A percentile compares a stretch with the other conserved stretches of the same genome.
Evolutionary conservation across 2,888 invertebrate genomes (phyloP).

Genomic region (Sphinx pinastri): DNA sequence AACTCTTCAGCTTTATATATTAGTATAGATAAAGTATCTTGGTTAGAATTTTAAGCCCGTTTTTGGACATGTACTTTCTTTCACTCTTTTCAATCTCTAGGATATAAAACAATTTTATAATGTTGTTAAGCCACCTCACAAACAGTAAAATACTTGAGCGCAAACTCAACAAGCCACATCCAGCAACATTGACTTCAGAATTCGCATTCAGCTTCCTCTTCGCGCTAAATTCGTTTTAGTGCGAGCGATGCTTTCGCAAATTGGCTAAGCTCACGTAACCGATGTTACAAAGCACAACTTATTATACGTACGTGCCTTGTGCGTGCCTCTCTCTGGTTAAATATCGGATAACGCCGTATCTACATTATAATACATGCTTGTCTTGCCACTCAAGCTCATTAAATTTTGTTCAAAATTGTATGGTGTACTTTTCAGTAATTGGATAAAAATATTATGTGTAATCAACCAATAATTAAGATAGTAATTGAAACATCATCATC

Average conservation of each 20-base stretch:
- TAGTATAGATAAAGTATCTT: too few relatives aligned
- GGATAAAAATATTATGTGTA: neutral
- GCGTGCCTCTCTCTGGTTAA: conserved; percentile 21
- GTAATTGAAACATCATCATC: too few relatives aligned
- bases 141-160: neutral
- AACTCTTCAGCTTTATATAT: too few relatives aligned
- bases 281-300: conserved; percentile 59
- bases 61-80: too few relatives aligned
- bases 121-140: too few relatives aligned
- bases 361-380: conserved; percentile 8
- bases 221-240: conserved; percentile 73
- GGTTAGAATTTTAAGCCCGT: too few relatives aligned
- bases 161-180: conserved; percentile 38
- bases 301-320: conserved; percentile 25
- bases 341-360: conserved; percentile 39
- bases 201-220: conserved; percentile 62
- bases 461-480: neutral
- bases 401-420: neutral
- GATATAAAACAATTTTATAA: too few relatives aligned
- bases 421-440: neutral
- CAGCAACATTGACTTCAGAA: conserved; percentile 43
- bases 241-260: conserved; percentile 70
- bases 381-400: conserved; percentile 1
- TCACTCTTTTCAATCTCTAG: too few relatives aligned
- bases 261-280: conserved; percentile 72